Conservation (phyloP, 2,113 vertebrate genomes). For the Suricata suricatta region DNA sequence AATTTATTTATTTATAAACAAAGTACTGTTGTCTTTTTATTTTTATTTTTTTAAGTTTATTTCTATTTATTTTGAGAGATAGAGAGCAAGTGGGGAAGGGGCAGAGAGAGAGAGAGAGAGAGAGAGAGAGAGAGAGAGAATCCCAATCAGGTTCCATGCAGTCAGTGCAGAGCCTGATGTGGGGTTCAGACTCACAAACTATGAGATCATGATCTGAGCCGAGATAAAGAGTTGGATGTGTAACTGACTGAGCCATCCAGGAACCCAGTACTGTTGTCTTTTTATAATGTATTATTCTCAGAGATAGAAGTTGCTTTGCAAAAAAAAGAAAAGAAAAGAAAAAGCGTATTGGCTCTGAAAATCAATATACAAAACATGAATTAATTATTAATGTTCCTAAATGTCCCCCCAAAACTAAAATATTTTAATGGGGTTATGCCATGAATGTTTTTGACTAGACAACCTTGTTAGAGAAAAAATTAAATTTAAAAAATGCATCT, state of each 20-base stretch:
- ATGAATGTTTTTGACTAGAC: neutral
- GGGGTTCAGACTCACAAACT: too few species aligned
- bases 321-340: neutral
- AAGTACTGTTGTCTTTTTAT: neutral
- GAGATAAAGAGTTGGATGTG: too few species aligned
- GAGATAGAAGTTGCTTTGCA: neutral
- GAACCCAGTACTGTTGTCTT: neutral
- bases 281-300: neutral
- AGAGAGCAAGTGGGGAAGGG: too few species aligned
- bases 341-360: neutral
- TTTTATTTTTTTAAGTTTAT: too few species aligned
- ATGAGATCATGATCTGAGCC: too few species aligned
- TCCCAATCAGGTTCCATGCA: too few species aligned
- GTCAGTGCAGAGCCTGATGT: too few species aligned
- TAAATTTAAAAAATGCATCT: neutral
- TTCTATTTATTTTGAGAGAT: too few species aligned
- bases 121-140: too few species aligned
- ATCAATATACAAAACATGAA: neutral
- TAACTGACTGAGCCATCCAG: too few species aligned
- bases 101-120: too few species aligned
- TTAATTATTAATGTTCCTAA: slow-evolving; percentile 16
- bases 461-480: neutral
- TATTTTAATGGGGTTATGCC: neutral
- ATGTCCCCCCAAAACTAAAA: neutral
- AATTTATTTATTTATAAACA: neutral